A percentile compares a stretch with the other conserved stretches of the same genome.
Conservation (phyloP, 30 jellyfish, hydroid and myxozoan genomes). For the Clytia hemisphaerica region DNA sequence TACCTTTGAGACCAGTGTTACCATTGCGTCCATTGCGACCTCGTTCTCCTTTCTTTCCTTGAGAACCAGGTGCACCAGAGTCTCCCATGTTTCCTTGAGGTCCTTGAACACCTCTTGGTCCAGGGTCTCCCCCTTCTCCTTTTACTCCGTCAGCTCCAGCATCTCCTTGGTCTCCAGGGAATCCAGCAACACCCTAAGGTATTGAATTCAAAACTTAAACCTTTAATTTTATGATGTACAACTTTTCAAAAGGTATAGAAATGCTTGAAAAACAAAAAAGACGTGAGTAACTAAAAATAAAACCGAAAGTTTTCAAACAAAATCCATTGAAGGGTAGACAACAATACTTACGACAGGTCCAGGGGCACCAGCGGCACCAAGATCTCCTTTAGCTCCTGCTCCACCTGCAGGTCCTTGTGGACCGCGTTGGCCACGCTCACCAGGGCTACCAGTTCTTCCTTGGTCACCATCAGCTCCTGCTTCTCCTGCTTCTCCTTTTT, state of each 20-base stretch:
- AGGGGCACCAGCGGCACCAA: constrained; percentile 40
- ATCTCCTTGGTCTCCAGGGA: constrained; percentile 11
- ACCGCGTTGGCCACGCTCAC: constrained; percentile 46
- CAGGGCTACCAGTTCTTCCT: constrained; percentile 19
- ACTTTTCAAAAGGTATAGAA: no score
- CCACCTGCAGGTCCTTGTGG: constrained; percentile 34
- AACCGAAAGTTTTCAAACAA: no score
- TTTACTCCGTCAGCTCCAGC: constrained; percentile 40
- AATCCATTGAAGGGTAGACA: no score
- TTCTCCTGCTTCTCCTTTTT: constrained; percentile 24
- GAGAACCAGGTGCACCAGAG: background rate
- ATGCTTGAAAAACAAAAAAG: no score
- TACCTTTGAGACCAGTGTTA: constrained; percentile 36
- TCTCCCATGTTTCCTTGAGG: background rate
- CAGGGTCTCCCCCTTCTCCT: constrained; percentile 38
- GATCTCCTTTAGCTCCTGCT: background rate
- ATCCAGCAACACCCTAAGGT: background rate
- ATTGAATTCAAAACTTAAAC: background rate
- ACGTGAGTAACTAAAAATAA: no score
- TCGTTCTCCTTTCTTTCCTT: constrained; percentile 37
- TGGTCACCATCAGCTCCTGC: constrained; percentile 10
- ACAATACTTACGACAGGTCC: constrained; percentile 43
- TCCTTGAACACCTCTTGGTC: constrained; percentile 48
- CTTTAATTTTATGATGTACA: no score
- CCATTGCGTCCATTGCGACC: constrained; percentile 47